phyloP scores from a whole-genome alignment of 2,113 vertebrate genomes.

The Jaculus jaculus region DNA sequence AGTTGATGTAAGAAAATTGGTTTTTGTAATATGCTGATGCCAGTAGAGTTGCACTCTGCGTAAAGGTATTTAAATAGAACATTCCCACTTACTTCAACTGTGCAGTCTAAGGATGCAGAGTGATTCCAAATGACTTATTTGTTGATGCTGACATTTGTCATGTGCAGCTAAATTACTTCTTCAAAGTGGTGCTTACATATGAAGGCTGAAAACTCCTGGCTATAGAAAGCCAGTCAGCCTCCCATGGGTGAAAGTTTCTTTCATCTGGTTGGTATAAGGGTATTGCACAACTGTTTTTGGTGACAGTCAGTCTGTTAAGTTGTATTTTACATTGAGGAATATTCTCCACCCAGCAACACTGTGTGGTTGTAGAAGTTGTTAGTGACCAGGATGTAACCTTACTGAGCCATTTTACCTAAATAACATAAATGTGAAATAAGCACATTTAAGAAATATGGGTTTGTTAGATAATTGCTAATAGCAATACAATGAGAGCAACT shows the following conservation, averaged over 20 bases:
- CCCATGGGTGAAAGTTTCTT: conserved; percentile 20
- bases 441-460: conserved; percentile 63
- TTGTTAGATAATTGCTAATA: conserved; percentile 60
- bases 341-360: not conserved
- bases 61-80: conserved; percentile 86
- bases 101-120: conserved; percentile 82
- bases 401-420: not conserved
- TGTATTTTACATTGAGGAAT: conserved; percentile 3
- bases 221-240: conserved; percentile 41
- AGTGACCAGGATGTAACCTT: conserved; percentile 35
- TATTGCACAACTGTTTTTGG: not conserved
- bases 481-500: conserved; percentile 54
- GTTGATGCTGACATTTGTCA: conserved; percentile 71
- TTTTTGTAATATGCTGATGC: conserved; percentile 98
- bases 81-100: conserved; percentile 83
- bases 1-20: conserved; percentile 99
- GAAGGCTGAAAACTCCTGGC: conserved; percentile 40
- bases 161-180: conserved; percentile 74
- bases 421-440: conserved; percentile 53
- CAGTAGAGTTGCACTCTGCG: conserved; percentile 89
- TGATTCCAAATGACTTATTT: conserved; percentile 82
- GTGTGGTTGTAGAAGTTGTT: conserved; percentile 53
- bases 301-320: not conserved
- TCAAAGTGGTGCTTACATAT: conserved; percentile 67
- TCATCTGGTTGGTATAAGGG: not conserved